Evolutionary conservation across 2,888 invertebrate species (phyloP).

Genomic region (Cheiracanthium punctorium): DNA sequence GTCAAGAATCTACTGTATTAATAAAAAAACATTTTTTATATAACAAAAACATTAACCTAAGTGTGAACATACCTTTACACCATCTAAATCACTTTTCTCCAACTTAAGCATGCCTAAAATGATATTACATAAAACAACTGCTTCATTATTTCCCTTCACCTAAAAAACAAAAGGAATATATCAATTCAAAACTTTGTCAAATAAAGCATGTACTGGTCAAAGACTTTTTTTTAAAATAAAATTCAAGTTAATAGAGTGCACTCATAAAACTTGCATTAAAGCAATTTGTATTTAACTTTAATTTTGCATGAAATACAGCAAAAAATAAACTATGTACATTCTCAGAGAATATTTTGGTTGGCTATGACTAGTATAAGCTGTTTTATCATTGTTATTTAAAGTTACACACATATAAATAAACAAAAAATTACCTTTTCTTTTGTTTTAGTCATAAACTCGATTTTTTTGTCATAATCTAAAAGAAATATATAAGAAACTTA

Average conservation of each 20-base stretch:
- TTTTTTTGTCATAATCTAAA: conserved; percentile 86
- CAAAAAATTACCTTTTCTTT: conserved; percentile 93
- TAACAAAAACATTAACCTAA: no score
- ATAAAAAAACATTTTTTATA: no score
- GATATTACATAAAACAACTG: conserved; percentile 91
- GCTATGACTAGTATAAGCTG: no score
- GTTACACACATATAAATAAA: conserved; percentile 29
- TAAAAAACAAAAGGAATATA: conserved; percentile 26
- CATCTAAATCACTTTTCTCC: conserved; percentile 76
- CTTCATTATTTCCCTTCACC: conserved; percentile 86
- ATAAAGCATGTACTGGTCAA: background rate
- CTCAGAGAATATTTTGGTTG: no score
- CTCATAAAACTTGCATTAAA: no score
- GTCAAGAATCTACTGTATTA: no score
- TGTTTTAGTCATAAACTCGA: conserved; percentile 91
- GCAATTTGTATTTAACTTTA: no score
- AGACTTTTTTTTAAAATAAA: no score
- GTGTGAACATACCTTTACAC: conserved; percentile 75
- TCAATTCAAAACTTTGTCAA: no score
- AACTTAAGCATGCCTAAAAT: conserved; percentile 79
- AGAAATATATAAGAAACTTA: conserved; percentile 51
- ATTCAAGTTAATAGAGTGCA: no score
- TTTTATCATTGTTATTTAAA: background rate
- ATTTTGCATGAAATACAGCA: no score
- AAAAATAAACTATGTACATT: no score